Evolutionary conservation across 2,797 vertebrate species (phyloP), one percentile per base, ranked within the genome.

Genomic region (Lithobates sylvaticus): DNA sequence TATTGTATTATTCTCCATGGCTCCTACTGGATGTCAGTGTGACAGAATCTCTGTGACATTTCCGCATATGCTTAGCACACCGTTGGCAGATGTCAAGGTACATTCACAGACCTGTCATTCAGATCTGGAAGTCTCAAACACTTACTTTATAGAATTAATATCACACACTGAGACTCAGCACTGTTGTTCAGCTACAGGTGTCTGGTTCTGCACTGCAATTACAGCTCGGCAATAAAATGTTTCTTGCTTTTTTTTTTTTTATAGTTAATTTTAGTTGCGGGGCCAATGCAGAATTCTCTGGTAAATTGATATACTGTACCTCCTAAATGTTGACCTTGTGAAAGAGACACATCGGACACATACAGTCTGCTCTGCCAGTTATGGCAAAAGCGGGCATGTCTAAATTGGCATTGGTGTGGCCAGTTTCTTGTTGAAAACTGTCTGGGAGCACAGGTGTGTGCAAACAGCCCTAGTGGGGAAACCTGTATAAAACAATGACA

Each of bases 81-180:
- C 88, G 90, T 93, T 93, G 92, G 89, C 92, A 94, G 91, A 93
- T 91, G 93, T 94, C 93, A 92, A 94, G 92, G 94, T 94, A 85
- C 83, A 92, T 93, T 93, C 91, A 89, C 91, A 90, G 89, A 84
- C 91, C 94, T 91, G 92, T 95, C 94, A 93, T 90, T 95, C 93
- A 94, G 88, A 6, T 26, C 26, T 89, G 90, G 75, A 83, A 87
- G 81, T 72, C 72, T 83, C 75, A 87, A 73, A 87, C 76, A 70
- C 80, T 83, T 69, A 94, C 94, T 93, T 93, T 93, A 93, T 92
- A 86, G 92, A 93, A 94, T 95, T 95, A 94, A 94, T 93, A 94
- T 95, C 92, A 94, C 94, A 91, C 90, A 88, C 76, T 78, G 90
- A 92, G 90, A 89, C 88, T 81, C 88, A 89, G 87, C 88, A 71